phyloP scores from a whole-genome alignment of 2,888 invertebrate genomes.

The Cerceris rybyensis region DNA sequence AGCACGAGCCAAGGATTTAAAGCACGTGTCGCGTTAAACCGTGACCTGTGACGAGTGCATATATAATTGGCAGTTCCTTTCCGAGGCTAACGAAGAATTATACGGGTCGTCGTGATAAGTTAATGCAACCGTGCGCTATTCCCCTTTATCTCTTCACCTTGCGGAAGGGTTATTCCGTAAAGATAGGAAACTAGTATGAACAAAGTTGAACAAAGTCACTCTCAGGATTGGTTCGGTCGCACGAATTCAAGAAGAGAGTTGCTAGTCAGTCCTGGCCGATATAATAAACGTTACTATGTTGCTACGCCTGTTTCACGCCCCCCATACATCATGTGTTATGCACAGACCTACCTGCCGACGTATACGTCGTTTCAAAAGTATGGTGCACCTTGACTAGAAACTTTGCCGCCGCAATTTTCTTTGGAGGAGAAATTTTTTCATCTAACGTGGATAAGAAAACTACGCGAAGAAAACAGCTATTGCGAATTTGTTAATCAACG shows the following conservation, averaged over 20 bases:
- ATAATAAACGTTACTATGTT: slow-evolving; percentile 79
- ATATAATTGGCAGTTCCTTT: slow-evolving; percentile 30
- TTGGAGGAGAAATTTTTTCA: no score
- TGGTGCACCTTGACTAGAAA: not conserved
- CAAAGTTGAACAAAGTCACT: slow-evolving; percentile 24
- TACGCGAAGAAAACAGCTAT: not conserved
- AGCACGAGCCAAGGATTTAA: no score
- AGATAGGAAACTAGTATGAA: slow-evolving; percentile 27
- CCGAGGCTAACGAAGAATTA: slow-evolving; percentile 28
- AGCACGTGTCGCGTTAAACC: no score
- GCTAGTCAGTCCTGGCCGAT: slow-evolving; percentile 67
- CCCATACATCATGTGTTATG: slow-evolving; percentile 74
- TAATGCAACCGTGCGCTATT: slow-evolving; percentile 32
- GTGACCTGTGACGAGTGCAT: slow-evolving; percentile 11
- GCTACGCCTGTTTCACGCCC: slow-evolving; percentile 76
- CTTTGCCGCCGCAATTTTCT: not conserved
- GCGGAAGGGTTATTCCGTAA: slow-evolving; percentile 20
- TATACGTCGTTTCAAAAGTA: slow-evolving; percentile 52
- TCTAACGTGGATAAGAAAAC: no score
- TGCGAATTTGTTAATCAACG: not conserved
- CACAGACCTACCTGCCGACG: slow-evolving; percentile 65
- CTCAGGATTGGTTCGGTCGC: slow-evolving; percentile 25
- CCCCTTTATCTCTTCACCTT: slow-evolving; percentile 30
- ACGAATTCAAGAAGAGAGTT: slow-evolving; percentile 40
- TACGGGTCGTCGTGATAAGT: slow-evolving; percentile 45